Base-by-base conservation (phyloP, 37 sponge, comb jelly and placozoan species). In the Beroe ovata region DNA sequence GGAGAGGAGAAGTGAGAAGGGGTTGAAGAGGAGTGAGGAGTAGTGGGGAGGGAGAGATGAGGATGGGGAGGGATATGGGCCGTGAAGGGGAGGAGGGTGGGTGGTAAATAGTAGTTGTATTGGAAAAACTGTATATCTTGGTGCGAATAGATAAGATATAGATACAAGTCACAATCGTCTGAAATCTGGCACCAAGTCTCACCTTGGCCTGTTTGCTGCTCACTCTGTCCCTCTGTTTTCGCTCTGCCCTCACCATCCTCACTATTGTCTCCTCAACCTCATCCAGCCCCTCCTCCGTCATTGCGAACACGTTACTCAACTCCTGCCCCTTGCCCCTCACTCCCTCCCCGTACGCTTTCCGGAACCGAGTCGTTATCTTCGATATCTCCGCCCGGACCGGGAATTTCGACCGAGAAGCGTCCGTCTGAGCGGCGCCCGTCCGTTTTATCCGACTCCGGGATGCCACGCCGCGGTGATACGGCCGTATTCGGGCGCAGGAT, bases 241-340 rank as follows among this genome's bases (percentile, higher is more conserved):
- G 6, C 54, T 47, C 54, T 37, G 29, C 34, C 33, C 16, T 30
- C 16, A 29, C 25, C 1, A 37, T 37, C 14, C 69, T 34, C 34
- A 30, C 69, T 34, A 66, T 66, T 14, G 36, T 29, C 69, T 66
- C 69, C 33, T 25, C 69, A 3, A 77, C 54, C 26, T 77, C 84
- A 23, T 77, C 84, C 54, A 77, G 23, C 28, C 84, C 84, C 28
- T 77, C 84, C 8, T 77, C 84, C 23, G 84, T 77, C 19, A 77
- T n/a, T 22, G 84, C 21, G 54, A 77, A 77, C 54, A 77, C 84
- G 23, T 77, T 77, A 19, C 36, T 77, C 11, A 77, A 35, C 36
- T 66, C 69, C 16, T 28, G 35, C 18, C 8, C 54, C 84, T 77
- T 8, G 3, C 69, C 69, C 36, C 47, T 42, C 8, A 23, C 38